Conservation (phyloP, 2,888 invertebrate genomes). For the Rhorus exstirpatorius region DNA sequence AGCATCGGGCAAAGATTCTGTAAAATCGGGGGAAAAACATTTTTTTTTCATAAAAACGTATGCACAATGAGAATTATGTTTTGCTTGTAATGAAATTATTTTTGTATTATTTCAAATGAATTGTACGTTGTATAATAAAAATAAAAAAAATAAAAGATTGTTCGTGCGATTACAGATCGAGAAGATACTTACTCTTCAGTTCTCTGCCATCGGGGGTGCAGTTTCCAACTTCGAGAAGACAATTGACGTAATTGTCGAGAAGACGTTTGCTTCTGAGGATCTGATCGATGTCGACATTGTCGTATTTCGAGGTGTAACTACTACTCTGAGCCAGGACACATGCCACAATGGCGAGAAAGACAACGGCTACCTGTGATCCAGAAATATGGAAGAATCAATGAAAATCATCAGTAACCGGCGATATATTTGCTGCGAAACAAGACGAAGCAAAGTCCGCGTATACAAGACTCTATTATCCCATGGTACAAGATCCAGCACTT, state of each 20-base stretch:
- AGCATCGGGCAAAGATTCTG: constrained; percentile 91
- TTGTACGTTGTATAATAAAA: not conserved
- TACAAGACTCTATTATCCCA: too few species aligned
- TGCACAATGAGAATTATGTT: not conserved
- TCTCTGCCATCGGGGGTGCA: constrained; percentile 91
- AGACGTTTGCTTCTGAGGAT: constrained; percentile 90
- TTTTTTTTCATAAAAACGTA: not conserved
- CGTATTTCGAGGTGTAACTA: constrained; percentile 89
- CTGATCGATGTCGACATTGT: constrained; percentile 90
- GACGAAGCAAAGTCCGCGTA: too few species aligned
- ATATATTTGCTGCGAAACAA: too few species aligned
- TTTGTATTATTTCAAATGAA: not conserved
- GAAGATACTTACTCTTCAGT: constrained; percentile 89
- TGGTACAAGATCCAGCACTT: too few species aligned
- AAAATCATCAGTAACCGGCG: not conserved
- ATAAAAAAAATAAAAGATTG: not conserved
- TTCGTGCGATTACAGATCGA: not conserved
- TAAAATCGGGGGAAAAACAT: not conserved
- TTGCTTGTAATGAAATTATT: not conserved
- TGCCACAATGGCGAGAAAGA: constrained; percentile 77
- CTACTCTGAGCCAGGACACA: constrained; percentile 75
- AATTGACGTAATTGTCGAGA: constrained; percentile 89
- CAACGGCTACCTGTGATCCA: constrained; percentile 74
- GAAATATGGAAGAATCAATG: not conserved
- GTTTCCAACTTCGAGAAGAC: constrained; percentile 88